Evolutionary conservation across 2,797 vertebrate genomes (phyloP).

Genomic region (Nyctalus aviator): DNA sequence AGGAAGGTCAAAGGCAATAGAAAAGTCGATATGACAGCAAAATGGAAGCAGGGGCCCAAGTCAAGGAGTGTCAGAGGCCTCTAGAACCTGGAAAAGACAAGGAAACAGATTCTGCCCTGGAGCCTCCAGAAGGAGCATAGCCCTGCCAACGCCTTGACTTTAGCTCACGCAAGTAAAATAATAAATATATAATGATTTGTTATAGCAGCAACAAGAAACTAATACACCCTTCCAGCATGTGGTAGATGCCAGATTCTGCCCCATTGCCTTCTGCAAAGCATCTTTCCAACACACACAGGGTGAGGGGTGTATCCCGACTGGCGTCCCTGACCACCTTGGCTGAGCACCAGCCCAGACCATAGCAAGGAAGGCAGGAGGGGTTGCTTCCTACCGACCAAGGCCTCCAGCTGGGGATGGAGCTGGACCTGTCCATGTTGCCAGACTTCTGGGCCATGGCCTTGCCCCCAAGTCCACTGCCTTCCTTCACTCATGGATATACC

Average conservation of each 20-base stretch:
- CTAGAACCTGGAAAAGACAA: background rate
- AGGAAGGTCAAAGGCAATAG: background rate
- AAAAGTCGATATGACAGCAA: background rate
- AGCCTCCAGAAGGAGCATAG: background rate
- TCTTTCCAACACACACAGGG: background rate
- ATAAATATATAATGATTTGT: background rate
- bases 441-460: background rate
- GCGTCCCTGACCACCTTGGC: slow-evolving; percentile 52
- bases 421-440: background rate
- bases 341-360: background rate
- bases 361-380: background rate
- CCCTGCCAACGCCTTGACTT: background rate
- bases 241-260: background rate
- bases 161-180: background rate
- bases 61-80: background rate
- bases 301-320: background rate
- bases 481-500: background rate
- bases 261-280: background rate
- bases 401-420: background rate
- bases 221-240: background rate
- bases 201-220: background rate
- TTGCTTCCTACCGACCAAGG: background rate
- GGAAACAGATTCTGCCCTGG: background rate
- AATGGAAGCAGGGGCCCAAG: background rate
- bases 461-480: background rate